Percentiles rank a stretch among this genome's conserved stretches.
phyloP scores from a whole-genome alignment of 2,797 vertebrate genomes.

The Myiothlypis coronata region DNA sequence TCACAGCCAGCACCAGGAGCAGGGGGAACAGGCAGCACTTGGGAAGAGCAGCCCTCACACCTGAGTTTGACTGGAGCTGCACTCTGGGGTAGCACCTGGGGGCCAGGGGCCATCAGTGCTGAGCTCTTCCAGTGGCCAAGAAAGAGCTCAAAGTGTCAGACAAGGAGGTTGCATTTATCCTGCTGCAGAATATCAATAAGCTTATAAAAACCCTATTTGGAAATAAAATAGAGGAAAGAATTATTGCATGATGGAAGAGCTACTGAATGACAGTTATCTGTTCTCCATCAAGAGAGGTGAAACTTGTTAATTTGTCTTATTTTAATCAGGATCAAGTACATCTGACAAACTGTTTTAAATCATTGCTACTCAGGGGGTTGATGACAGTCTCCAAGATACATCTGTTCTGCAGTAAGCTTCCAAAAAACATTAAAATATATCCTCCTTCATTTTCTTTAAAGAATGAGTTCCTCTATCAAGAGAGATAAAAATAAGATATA shows the following conservation, averaged over 20 bases:
- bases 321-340: slow-evolving; percentile 86
- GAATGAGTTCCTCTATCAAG: not conserved
- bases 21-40: accelerated
- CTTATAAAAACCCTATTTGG: not conserved
- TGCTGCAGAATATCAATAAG: not conserved
- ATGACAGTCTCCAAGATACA: slow-evolving; percentile 79
- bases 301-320: slow-evolving; percentile 64
- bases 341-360: slow-evolving; percentile 82
- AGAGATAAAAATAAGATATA: not conserved
- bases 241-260: not conserved
- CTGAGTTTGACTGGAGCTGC: not conserved
- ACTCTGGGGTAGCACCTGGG: not conserved
- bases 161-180: not conserved
- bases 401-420: slow-evolving; percentile 63
- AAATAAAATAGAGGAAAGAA: not conserved
- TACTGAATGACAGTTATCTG: slow-evolving; percentile 19
- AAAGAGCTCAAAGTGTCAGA: not conserved
- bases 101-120: too few relatives aligned
- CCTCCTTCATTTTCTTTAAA: slow-evolving; percentile 13
- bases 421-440: slow-evolving; percentile 36
- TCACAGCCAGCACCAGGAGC: accelerated
- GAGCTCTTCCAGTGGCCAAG: not conserved
- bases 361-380: slow-evolving; percentile 82
- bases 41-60: accelerated
- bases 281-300: slow-evolving; percentile 51